These are phyloP conservation scores for Nesoenas mayeri DNA, from an alignment of 2,113 vertebrate species.

Conservation along the genomic window DNA sequence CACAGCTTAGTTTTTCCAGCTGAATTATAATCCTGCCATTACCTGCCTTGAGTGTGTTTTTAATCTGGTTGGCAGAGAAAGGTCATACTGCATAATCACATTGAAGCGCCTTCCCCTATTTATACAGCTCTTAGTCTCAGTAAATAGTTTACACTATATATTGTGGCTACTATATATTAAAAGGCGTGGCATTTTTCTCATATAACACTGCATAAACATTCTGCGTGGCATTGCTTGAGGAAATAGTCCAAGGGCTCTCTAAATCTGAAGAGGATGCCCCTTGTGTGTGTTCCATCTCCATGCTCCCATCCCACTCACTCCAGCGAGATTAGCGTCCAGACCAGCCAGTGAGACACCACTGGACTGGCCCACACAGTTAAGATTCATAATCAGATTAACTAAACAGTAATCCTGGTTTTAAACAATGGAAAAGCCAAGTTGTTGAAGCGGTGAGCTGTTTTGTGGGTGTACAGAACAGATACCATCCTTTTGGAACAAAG, in stretches of 20 bases:
- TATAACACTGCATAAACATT: not conserved
- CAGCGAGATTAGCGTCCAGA: not conserved
- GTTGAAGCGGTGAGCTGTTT: not conserved
- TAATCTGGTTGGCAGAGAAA: not conserved
- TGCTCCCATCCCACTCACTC: not conserved
- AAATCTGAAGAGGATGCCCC: not conserved
- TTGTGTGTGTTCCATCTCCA: accelerated
- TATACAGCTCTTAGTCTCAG: not conserved
- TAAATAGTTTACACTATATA: not conserved
- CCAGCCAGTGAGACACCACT: not conserved
- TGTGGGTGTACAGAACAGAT: not conserved
- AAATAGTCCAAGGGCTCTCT: not conserved
- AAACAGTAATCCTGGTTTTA: not conserved
- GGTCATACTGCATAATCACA: not conserved
- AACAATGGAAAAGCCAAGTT: not conserved
- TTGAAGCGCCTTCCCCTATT: not conserved
- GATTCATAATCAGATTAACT: conserved; percentile 10
- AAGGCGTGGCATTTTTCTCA: not conserved
- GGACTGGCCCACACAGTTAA: not conserved
- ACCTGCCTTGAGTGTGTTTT: not conserved
- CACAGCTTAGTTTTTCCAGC: not conserved
- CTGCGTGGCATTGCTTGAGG: not conserved
- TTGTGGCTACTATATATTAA: not conserved
- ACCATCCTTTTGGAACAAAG: not conserved
- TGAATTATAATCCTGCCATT: not conserved